Evolutionary conservation across 2,113 vertebrate species (phyloP), one percentile per base, ranked within the genome.

Genomic region (Periophthalmus modestus): DNA sequence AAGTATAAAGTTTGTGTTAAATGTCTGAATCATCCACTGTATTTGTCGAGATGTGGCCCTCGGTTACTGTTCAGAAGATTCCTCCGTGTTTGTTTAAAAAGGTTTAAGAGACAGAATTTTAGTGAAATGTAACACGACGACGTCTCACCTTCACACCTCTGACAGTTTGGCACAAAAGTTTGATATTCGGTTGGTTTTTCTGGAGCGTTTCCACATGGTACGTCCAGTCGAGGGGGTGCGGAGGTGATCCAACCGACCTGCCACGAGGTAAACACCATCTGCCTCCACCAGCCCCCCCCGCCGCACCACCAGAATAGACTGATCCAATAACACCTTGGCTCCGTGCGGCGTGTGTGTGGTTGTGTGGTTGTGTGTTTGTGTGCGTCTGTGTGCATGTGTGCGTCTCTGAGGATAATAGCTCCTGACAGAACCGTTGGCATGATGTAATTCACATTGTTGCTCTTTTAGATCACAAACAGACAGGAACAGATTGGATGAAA

Each of bases 221-320:
- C 89, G 87, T 87, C 90, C 86, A 78, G 85, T 34, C 23, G 73
- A 62, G 69, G 62, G 90, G 85, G 86, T 91, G 92, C 90, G 92
- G 93, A 95, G 94, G 93, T 91, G 94, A 92, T 94, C 95, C 94
- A 95, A 95, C 93, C 84, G 91, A 94, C 91, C 87, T 65, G 91
- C 93, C 93, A 92, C 93, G 94, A 96, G 95, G 95, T 95, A 96
- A 96, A 97, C 95, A 95, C 95, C 95, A 96, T 96, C 96, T 96
- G 95, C 93, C 95, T 88, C 81, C 93, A 90, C 88, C 75, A 72
- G 87, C 78, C 62, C 74, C 21, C 76, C 68, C 71, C 66, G n/a
- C 1, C 82, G 66, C 72, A 73, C 15, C 78, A 87, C 84, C 75
- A 84, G 80, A 90, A 89, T 86, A 90, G 82, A 89, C 80, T 43